Percentiles rank a stretch among this genome's conserved stretches.
These are phyloP conservation scores for Atta colombica DNA, from an alignment of 1,140 invertebrate genomes.

Conservation along the genomic window DNA sequence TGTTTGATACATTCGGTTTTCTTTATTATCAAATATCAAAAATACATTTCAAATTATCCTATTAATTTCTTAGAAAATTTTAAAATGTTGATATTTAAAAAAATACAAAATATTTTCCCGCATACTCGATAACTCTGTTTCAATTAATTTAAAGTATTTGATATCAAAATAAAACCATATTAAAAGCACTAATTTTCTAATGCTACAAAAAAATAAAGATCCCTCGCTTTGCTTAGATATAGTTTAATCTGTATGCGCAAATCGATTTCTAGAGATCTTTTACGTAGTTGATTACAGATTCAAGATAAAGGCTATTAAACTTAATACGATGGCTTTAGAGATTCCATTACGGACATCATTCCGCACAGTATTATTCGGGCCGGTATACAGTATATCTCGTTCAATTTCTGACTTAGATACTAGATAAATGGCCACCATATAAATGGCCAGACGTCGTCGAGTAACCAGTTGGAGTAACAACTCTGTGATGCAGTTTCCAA, in stretches of 20 bases:
- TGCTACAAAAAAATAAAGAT: neutral
- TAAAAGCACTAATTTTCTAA: neutral
- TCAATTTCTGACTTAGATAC: slow-evolving; percentile 47
- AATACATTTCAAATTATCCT: neutral
- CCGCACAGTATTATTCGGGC: slow-evolving; percentile 27
- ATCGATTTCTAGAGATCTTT: slow-evolving; percentile 1
- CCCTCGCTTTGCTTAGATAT: neutral
- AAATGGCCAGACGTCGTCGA: slow-evolving; percentile 37
- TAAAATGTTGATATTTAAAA: neutral
- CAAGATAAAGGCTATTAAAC: slow-evolving; percentile 9
- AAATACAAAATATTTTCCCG: neutral
- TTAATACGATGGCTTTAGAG: slow-evolving; percentile 14
- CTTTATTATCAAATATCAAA: neutral
- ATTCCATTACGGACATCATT: slow-evolving; percentile 30
- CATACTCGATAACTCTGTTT: neutral
- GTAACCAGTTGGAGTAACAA: slow-evolving; percentile 26
- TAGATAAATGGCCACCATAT: slow-evolving; percentile 44
- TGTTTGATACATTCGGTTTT: neutral
- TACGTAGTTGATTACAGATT: neutral
- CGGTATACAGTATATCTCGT: slow-evolving; percentile 19
- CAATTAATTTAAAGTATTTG: neutral
- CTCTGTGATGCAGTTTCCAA: slow-evolving; percentile 33
- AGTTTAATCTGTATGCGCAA: neutral
- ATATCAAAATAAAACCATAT: neutral
- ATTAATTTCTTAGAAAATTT: neutral